Evolutionary conservation across 2,888 invertebrate genomes (phyloP).

Genomic region (Pyralis farinalis): DNA sequence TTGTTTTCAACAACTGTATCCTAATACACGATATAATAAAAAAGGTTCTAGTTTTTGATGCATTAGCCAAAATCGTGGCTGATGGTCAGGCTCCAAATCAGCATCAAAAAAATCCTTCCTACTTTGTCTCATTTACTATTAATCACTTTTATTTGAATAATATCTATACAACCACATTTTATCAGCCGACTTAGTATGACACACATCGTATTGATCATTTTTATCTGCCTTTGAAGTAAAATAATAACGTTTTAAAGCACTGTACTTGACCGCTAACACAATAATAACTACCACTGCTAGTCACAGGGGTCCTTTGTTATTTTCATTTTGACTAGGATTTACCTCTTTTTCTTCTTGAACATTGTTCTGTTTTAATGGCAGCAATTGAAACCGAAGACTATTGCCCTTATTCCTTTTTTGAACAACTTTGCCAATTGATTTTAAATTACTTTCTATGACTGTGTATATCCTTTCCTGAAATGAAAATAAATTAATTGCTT

Average conservation of each 20-base stretch:
- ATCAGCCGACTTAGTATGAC: slow-evolving; percentile 10
- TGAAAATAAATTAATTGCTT: background rate
- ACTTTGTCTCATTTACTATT: too few relatives aligned
- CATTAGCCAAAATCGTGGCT: too few relatives aligned
- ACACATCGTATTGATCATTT: slow-evolving; percentile 14
- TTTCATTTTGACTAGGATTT: slow-evolving; percentile 27
- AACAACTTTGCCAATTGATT: slow-evolving; percentile 75
- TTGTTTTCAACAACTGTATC: too few relatives aligned
- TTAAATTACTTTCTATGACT: slow-evolving; percentile 75
- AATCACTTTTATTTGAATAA: slow-evolving; percentile 16
- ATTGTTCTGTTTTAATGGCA: slow-evolving; percentile 61
- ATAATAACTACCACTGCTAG: slow-evolving; percentile 48
- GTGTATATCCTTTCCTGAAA: slow-evolving; percentile 82
- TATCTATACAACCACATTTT: slow-evolving; percentile 16
- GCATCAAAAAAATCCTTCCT: too few relatives aligned
- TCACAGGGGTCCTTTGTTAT: slow-evolving; percentile 61
- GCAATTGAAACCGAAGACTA: slow-evolving; percentile 82
- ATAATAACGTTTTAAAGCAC: slow-evolving; percentile 46
- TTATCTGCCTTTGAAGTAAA: slow-evolving; percentile 20
- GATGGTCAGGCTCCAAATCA: too few relatives aligned
- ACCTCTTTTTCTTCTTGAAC: slow-evolving; percentile 25
- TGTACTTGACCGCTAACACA: slow-evolving; percentile 52
- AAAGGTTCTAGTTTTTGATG: too few relatives aligned
- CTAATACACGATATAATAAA: too few relatives aligned
- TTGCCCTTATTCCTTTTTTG: slow-evolving; percentile 84